Evolutionary conservation across 2,888 invertebrate genomes (phyloP).

Genomic region (Catocala sponsa): DNA sequence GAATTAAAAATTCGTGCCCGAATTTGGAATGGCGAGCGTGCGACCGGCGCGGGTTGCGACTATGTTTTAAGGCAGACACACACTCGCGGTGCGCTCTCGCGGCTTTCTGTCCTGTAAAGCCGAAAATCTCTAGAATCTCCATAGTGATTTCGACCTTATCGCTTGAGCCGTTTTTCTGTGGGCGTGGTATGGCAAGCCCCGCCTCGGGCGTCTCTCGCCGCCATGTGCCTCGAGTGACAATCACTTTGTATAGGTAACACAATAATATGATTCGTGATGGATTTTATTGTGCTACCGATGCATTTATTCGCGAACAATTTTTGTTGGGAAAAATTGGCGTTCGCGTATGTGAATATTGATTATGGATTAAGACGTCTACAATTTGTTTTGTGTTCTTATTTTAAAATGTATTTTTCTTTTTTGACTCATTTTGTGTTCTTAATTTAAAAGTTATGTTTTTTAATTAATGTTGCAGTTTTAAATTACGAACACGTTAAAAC

Average conservation of each 20-base stretch:
- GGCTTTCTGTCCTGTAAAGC: constrained; percentile 77
- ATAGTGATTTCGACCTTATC: constrained; percentile 86
- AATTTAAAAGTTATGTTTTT: too few relatives aligned
- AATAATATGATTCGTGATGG: constrained; percentile 88
- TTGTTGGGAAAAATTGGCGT: constrained; percentile 52
- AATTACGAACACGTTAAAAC: too few relatives aligned
- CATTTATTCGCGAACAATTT: constrained; percentile 80
- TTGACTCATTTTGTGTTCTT: too few relatives aligned
- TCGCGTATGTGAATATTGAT: constrained; percentile 40
- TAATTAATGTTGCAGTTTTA: too few relatives aligned
- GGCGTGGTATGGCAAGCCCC: constrained; percentile 78
- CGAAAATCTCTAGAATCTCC: constrained; percentile 78
- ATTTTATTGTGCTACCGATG: constrained; percentile 85
- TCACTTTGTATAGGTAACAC: constrained; percentile 88
- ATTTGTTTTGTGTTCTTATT: neutral
- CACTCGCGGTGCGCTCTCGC: constrained; percentile 66
- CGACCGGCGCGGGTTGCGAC: constrained; percentile 77
- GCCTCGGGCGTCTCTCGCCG: constrained; percentile 73
- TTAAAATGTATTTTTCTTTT: neutral
- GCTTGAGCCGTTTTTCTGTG: constrained; percentile 64
- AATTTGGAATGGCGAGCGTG: constrained; percentile 73
- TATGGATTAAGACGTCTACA: constrained; percentile 13
- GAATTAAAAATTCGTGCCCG: constrained; percentile 57
- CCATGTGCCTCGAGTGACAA: constrained; percentile 85
- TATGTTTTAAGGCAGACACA: constrained; percentile 78